A percentile compares a stretch with the other conserved stretches of the same genome.
Conservation (phyloP, 2,888 invertebrate species). For the Laspeyria flexula region DNA sequence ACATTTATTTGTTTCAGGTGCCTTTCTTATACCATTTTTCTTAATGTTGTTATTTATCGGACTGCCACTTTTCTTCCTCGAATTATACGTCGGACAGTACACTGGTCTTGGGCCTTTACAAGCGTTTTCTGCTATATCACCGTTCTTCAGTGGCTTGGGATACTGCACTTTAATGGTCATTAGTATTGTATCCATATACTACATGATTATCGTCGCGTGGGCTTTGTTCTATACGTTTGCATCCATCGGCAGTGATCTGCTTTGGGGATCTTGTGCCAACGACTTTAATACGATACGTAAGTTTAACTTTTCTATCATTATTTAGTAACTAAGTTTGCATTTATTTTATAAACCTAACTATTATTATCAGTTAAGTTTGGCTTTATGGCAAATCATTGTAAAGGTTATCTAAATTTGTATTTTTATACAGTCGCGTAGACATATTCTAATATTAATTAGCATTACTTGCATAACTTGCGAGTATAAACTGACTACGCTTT, state of each 20-base stretch:
- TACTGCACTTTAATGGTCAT: conserved; percentile 90
- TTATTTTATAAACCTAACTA: too few relatives aligned
- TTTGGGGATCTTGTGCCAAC: conserved; percentile 90
- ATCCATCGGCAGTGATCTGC: conserved; percentile 87
- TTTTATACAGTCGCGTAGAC: too few relatives aligned
- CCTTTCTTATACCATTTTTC: conserved; percentile 90
- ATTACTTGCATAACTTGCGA: too few relatives aligned
- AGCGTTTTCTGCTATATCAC: conserved; percentile 87
- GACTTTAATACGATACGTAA: conserved; percentile 87
- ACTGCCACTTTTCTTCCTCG: conserved; percentile 92
- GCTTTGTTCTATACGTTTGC: conserved; percentile 91
- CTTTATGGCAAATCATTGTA: too few relatives aligned
- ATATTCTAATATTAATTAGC: too few relatives aligned
- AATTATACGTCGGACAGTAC: conserved; percentile 92
- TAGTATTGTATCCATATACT: conserved; percentile 90
- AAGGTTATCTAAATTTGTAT: too few relatives aligned
- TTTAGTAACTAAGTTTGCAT: too few relatives aligned
- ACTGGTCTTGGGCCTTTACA: conserved; percentile 90
- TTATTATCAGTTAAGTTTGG: too few relatives aligned
- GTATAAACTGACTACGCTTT: too few relatives aligned
- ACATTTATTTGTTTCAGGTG: conserved; percentile 87
- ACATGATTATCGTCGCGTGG: conserved; percentile 93
- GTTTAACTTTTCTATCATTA: conserved; percentile 55
- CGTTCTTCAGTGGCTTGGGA: conserved; percentile 87
- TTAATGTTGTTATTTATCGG: conserved; percentile 92